Evolutionary conservation across 2,888 invertebrate species (phyloP).

Genomic region (Asteroscopus sphinx): DNA sequence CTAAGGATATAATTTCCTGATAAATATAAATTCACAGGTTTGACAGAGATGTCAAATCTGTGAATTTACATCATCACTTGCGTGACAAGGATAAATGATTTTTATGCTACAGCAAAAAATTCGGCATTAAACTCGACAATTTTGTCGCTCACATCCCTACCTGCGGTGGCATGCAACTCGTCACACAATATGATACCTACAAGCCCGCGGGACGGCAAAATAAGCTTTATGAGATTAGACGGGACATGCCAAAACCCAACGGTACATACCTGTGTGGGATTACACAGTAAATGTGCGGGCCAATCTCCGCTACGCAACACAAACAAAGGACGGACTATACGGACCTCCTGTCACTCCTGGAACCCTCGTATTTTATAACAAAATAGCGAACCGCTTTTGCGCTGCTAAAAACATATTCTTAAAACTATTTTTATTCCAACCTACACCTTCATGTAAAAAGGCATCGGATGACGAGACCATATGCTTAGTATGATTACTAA

Average conservation of each 20-base stretch:
- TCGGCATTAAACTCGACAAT: conserved; percentile 1
- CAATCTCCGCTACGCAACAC: conserved; percentile 35
- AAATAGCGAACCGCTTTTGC: conserved; percentile 25
- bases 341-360: conserved; percentile 31
- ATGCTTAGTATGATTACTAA: too few relatives aligned
- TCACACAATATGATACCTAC: conserved; percentile 61
- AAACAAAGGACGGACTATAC: conserved; percentile 42
- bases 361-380: conserved; percentile 49
- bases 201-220: conserved; percentile 64
- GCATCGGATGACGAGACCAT: neutral
- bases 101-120: conserved; percentile 1
- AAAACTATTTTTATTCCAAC: neutral
- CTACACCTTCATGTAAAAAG: neutral
- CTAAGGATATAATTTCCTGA: neutral
- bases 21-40: too few relatives aligned
- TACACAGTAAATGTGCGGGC: conserved; percentile 36
- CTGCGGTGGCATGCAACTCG: conserved; percentile 60
- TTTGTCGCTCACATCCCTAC: conserved; percentile 34
- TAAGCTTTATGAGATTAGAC: conserved; percentile 77
- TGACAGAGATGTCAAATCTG: too few relatives aligned
- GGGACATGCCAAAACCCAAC: conserved; percentile 59
- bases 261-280: conserved; percentile 40
- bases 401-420: conserved; percentile 3
- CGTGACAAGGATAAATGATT: too few relatives aligned
- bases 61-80: too few relatives aligned